phyloP scores from a whole-genome alignment of 2,113 vertebrate genomes.

The Craseonycteris thonglongyai region DNA sequence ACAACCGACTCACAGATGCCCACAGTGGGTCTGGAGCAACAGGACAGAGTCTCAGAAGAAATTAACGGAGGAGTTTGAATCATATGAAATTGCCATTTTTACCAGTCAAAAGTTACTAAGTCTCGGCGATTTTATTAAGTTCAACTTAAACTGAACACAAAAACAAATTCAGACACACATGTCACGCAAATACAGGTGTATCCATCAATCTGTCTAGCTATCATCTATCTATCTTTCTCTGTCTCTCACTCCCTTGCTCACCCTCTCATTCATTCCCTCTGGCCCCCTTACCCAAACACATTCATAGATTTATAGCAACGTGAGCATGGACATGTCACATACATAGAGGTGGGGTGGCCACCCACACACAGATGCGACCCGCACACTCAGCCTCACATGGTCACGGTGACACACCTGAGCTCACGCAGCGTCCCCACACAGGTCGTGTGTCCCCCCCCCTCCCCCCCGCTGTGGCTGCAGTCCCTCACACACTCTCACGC shows the following conservation, averaged over 20 bases:
- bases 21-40: not conserved
- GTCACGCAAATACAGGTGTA: not conserved
- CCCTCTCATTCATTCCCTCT: not conserved
- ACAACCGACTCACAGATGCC: too few relatives aligned
- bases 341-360: accelerated
- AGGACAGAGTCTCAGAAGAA: not conserved
- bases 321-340: accelerated
- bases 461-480: not conserved
- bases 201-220: too few relatives aligned
- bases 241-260: not conserved
- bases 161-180: not conserved
- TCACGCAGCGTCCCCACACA: not conserved
- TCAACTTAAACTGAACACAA: not conserved
- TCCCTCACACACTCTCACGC: not conserved
- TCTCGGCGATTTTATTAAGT: not conserved
- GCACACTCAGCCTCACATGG: too few relatives aligned
- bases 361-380: accelerated
- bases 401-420: not conserved
- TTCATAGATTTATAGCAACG: not conserved
- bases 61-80: not conserved
- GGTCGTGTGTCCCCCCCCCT: too few relatives aligned
- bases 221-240: not conserved
- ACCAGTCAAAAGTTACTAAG: too few relatives aligned
- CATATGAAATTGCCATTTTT: not conserved
- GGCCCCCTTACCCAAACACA: too few relatives aligned